Percentiles rank a stretch among this genome's conserved stretches.
Conservation (phyloP, 2,888 invertebrate species). For the Portevinia maculata region DNA sequence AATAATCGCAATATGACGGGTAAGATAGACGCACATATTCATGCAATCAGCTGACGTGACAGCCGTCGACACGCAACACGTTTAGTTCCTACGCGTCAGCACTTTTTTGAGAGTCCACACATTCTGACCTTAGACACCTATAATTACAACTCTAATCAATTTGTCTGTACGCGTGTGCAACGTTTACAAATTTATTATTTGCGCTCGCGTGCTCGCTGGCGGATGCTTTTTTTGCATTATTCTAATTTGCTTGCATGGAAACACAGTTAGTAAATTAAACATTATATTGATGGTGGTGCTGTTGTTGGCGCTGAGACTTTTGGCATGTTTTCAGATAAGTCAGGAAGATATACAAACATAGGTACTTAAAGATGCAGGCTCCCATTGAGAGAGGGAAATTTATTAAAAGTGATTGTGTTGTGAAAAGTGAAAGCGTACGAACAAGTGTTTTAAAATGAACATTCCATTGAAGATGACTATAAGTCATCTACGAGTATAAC, state of each 20-base stretch:
- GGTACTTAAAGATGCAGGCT: conserved; percentile 37
- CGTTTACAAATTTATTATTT: conserved; percentile 57
- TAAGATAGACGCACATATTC: conserved; percentile 37
- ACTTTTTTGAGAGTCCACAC: conserved; percentile 71
- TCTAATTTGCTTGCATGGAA: background rate
- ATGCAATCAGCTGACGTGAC: conserved; percentile 34
- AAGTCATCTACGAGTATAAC: no score
- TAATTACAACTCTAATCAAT: conserved; percentile 73
- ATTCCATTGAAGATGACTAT: no score
- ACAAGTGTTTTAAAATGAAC: conserved; percentile 27
- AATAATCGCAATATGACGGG: conserved; percentile 46
- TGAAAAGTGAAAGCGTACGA: conserved; percentile 61
- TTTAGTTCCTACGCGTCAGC: conserved; percentile 63
- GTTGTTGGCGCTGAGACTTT: conserved; percentile 9
- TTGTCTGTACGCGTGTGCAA: conserved; percentile 31
- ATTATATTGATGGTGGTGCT: conserved; percentile 21
- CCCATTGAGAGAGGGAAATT: conserved; percentile 60
- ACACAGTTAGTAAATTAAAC: conserved; percentile 50
- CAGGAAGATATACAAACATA: background rate
- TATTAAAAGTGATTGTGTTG: conserved; percentile 61
- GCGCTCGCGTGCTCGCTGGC: conserved; percentile 6
- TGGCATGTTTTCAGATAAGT: conserved; percentile 1
- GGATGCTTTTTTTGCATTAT: background rate
- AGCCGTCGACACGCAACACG: no score
- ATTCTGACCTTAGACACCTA: conserved; percentile 73